A percentile compares a stretch with the other conserved stretches of the same genome.
These are phyloP conservation scores for Nasonia vitripennis DNA, from an alignment of 1,140 invertebrate genomes.

Conservation along the genomic window DNA sequence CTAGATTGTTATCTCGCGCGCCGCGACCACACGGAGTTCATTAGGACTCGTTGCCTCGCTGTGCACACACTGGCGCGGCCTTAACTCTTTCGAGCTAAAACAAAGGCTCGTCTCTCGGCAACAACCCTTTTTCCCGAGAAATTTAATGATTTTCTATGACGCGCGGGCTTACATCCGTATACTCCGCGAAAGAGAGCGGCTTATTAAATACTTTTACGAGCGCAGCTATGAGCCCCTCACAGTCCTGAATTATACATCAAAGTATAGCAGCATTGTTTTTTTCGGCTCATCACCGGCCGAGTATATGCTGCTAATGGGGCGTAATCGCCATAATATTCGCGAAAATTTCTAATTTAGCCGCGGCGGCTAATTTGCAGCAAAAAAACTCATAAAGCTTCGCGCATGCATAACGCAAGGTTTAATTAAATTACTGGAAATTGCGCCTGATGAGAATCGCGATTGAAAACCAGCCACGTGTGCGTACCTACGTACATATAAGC, in stretches of 20 bases:
- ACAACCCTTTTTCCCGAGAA: constrained; percentile 6
- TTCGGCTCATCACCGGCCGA: background rate
- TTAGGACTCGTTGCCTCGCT: constrained; percentile 35
- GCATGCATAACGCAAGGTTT: constrained; percentile 6
- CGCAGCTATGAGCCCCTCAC: background rate
- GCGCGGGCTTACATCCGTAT: background rate
- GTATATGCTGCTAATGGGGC: background rate
- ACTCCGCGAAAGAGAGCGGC: background rate
- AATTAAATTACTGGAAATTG: constrained; percentile 45
- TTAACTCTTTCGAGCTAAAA: constrained; percentile 31
- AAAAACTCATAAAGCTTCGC: constrained; percentile 2
- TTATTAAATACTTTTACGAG: constrained; percentile 33
- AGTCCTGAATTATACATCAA: background rate
- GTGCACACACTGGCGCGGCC: background rate
- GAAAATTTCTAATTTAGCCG: constrained; percentile 32
- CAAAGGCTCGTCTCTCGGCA: background rate
- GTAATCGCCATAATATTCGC: background rate
- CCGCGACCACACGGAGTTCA: constrained; percentile 41
- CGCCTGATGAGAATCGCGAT: constrained; percentile 27
- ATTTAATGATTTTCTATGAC: constrained; percentile 26
- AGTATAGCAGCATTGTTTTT: background rate
- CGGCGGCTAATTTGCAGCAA: background rate
- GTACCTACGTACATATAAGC: constrained; percentile 1
- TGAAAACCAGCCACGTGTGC: constrained; percentile 34
- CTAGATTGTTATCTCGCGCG: constrained; percentile 42